Evolutionary conservation across 2,797 vertebrate genomes (phyloP), one percentile per base, ranked within the genome.

Genomic region (Jordanella pulchra): DNA sequence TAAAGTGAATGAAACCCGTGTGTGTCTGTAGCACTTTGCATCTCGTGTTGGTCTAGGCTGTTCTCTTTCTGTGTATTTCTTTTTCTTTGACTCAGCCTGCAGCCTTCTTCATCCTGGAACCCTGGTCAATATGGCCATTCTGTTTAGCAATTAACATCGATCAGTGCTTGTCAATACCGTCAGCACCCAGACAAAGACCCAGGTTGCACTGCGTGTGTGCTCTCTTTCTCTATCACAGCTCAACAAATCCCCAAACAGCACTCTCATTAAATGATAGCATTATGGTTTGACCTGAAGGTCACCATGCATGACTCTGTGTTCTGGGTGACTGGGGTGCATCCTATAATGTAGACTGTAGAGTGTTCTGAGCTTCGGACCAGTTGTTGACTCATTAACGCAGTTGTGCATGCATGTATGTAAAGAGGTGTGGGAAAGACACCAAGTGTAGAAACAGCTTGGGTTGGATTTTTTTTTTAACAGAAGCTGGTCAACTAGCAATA

Each of bases 131-230:
- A 93, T 88, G 91, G 86, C 91, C 87, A 94, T 95, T 95, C 93
- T 93, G 93, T 93, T 89, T 88, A 83, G 93, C 93, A 95, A 94
- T 95, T 94, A 94, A 94, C 93, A 95, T 95, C 92, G 92, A 94
- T 95, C 93, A 94, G 91, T 32, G 45, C 89, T 92, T 80, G 89
- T 94, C 93, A 93, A 94, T 94, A 95, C 81, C 69, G 77, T 89
- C 91, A 91, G 89, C 87, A 87, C 86, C 90, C 88, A 93, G 92
- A 93, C 93, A 94, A 95, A 94, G 92, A 93, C 92, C 91, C 87
- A 89, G 85, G 89, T 87, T 93, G 93, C 93, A 92, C 91, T 93
- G 91, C 84, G 84, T 80, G 81, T 72, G 86, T 87, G 80, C 77
- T 85, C 84, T 90, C 89, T 92, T 92, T 93, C 88, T 90, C 89